phyloP scores from a whole-genome alignment of 2,113 vertebrate species.

The Atherinomorus stipes region DNA sequence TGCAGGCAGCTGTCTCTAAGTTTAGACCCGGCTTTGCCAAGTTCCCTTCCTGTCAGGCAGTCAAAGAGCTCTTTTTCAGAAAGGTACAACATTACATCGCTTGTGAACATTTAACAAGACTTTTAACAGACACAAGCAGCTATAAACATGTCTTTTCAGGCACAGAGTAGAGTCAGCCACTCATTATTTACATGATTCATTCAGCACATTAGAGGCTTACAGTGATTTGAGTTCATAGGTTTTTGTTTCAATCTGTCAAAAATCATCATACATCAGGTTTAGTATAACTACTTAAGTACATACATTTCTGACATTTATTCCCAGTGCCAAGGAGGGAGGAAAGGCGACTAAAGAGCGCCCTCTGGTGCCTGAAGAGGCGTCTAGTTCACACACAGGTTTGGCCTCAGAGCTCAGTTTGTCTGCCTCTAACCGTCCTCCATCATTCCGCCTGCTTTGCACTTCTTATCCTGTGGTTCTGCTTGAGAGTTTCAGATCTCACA shows the following conservation, averaged over 20 bases:
- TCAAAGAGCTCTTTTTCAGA: conserved; percentile 24
- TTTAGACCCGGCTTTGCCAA: conserved; percentile 26
- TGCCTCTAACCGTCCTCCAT: neutral
- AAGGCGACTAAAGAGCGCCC: conserved; percentile 61
- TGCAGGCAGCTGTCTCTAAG: conserved; percentile 31
- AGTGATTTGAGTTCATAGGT: neutral
- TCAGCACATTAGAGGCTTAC: neutral
- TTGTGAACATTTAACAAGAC: neutral
- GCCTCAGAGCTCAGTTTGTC: conserved; percentile 50
- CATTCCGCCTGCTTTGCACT: conserved; percentile 7
- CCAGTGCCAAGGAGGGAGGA: conserved; percentile 42
- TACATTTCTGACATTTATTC: conserved; percentile 6
- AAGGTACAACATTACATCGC: conserved; percentile 40
- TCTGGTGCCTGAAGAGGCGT: conserved; percentile 55
- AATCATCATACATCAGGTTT: neutral
- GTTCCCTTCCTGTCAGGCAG: conserved; percentile 36
- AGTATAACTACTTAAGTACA: neutral
- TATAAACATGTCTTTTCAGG: neutral
- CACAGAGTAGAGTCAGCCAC: neutral
- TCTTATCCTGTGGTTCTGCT: too few relatives aligned
- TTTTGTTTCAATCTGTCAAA: too few relatives aligned
- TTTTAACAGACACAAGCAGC: neutral
- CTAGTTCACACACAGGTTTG: conserved; percentile 73
- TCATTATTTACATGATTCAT: neutral
- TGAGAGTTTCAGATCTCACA: conserved; percentile 24